Conservation (phyloP, 2,888 invertebrate species). For the Chrysodeixis includens region DNA sequence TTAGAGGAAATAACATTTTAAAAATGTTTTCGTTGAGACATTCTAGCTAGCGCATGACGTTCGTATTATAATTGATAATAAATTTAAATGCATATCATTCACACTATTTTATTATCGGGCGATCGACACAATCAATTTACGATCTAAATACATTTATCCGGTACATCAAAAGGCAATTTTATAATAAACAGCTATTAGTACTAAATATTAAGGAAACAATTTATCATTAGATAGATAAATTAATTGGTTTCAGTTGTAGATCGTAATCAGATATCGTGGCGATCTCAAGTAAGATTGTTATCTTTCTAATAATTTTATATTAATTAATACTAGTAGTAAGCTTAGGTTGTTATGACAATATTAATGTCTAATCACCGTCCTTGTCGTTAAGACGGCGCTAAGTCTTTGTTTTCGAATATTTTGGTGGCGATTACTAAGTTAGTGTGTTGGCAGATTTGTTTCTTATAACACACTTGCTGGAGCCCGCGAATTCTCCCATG, state of each 20-base stretch:
- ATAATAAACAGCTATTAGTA: slow-evolving; percentile 11
- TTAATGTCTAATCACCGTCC: background rate
- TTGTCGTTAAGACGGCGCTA: background rate
- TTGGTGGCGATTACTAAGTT: background rate
- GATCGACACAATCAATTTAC: background rate
- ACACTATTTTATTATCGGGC: no score
- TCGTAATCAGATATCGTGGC: background rate
- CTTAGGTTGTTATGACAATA: background rate
- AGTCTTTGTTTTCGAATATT: background rate
- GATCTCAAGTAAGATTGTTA: background rate
- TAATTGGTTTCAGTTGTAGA: slow-evolving; percentile 15
- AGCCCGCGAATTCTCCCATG: no score
- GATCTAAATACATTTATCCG: slow-evolving; percentile 16
- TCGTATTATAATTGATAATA: no score
- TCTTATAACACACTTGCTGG: no score
- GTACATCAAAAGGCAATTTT: slow-evolving; percentile 38
- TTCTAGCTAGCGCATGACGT: no score
- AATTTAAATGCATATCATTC: no score
- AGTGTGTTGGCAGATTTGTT: no score
- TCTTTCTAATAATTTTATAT: background rate
- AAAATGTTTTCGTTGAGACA: no score
- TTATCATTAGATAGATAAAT: background rate
- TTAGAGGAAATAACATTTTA: no score
- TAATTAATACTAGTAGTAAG: background rate
- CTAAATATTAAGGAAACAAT: background rate